Evolutionary conservation across 2,113 vertebrate species (phyloP), one percentile per base, ranked within the genome.

Genomic region (Paradoxurus hermaphroditus): DNA sequence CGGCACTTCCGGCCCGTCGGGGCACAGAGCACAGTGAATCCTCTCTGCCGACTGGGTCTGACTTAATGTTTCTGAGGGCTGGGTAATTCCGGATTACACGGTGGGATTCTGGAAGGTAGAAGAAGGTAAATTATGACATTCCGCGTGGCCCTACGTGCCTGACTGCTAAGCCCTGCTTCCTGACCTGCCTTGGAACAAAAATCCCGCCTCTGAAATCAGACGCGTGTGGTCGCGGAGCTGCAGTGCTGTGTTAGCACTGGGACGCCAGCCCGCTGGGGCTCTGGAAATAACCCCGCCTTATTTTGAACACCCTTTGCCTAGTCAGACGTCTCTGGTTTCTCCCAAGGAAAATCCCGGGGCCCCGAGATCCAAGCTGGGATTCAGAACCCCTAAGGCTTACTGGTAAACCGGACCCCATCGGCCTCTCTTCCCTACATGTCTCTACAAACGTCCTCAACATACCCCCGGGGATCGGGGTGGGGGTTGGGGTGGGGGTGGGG

Each of bases 251-350:
- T 16, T 41, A 75, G 73, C 82, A 7, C 79, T 29, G 14, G 81
- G 75, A 31, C 31, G 59, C 89, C 49, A 1, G 78, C 9, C 0
- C 1, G 46, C 70, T 7, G 0, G 41, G 0, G 25, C 68, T 86
- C 95, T 90, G 84, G 93, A 97, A 97, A 95, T 93, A 95, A 46
- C 77, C 62, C 63, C 83, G 95, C 94, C 91, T 68, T 97, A 94
- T 96, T 97, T 98, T 96, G 97, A 97, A 98, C 93, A 41, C 97
- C 84, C 92, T 87, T 87, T 27, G 84, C 70, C 92, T 59, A 4
- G 79, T 75, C 90, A 73, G 63, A 86, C 11, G 91, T 83, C 84
- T 97, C 93, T 68, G 75, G 36, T 95, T 97, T 97, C 93, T 70
- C 34, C 67, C 82, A n/a, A 62, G 75, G 84, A 75, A 88, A 53